Base-by-base conservation (phyloP, 1,140 invertebrate genomes). In the Pomacea maculata region DNA sequence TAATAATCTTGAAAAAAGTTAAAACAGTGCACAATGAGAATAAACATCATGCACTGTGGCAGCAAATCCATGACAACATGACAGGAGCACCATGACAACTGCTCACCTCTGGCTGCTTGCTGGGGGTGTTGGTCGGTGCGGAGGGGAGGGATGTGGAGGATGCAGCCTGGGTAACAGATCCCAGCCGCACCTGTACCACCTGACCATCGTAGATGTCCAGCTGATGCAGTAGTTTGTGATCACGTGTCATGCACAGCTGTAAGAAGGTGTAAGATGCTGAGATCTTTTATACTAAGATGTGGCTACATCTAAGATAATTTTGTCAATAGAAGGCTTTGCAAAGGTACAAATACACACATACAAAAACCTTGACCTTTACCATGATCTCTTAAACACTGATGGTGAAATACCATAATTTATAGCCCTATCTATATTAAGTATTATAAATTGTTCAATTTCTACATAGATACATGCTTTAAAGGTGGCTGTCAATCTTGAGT, bases 141-240 rank as follows among this genome's bases (percentile, higher is more conserved):
- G 72, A 65, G 25, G 79, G 83, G 54, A 77, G 68, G 54, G 80
- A 83, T 45, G 87, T 77, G 34, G 84, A 84, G 76, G 79, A 81
- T 19, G 87, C 81, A 12, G 85, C 83, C 73, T 89, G 79, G 81
- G 88, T 81, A 55, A 89, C 86, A 12, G 87, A 78, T 6, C 86
- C 83, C 75, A 90, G 79, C 81, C 88, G 81, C 34, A 90, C 87
- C 75, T 87, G 86, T n/a, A 91, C 82, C 34, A 86, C 84, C 77
- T 91, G 90, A 67, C 89, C 88, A 83, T 92, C 91, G 55, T 86
- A 86, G 84, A 92, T 84, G 61, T 89, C 90, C 17, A 92, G 78
- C 84, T 92, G 92, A 81, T 89, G 85, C 29, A 92, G 81, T 54
- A 92, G 83, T 65, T 91, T 91, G 80, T 92, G 91, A 68, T 92